phyloP scores from a whole-genome alignment of 2,113 vertebrate genomes.

The Phaethornis superciliosus region DNA sequence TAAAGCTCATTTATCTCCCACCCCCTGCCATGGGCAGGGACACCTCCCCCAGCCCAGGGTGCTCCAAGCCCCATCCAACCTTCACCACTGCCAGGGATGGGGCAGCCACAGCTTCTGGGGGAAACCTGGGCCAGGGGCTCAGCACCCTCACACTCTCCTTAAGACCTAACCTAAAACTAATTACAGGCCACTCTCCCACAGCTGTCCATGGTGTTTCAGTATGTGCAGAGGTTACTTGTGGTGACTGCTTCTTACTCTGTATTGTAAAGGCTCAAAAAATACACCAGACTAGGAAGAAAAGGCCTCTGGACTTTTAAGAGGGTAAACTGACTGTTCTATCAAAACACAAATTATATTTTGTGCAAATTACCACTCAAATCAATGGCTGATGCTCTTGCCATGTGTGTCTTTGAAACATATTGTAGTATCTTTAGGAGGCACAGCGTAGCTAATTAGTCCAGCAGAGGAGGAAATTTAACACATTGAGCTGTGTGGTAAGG shows the following conservation, averaged over 20 bases:
- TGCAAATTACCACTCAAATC: not conserved
- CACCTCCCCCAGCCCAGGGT: no score
- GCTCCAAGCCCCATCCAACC: no score
- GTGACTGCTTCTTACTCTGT: not conserved
- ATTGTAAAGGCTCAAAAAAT: not conserved
- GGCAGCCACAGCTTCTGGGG: no score
- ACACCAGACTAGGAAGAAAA: not conserved
- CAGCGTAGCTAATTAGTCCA: slow-evolving; percentile 41
- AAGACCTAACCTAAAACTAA: not conserved
- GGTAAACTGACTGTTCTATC: not conserved
- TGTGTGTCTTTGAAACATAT: slow-evolving; percentile 34
- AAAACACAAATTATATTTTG: not conserved
- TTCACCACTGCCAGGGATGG: no score
- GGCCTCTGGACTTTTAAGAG: not conserved
- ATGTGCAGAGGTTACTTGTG: accelerated
- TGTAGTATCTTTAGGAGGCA: slow-evolving; percentile 39
- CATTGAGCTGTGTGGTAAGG: slow-evolving; percentile 2
- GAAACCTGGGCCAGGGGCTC: no score
- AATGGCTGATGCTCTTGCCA: not conserved
- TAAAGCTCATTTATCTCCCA: no score
- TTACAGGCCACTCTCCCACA: not conserved
- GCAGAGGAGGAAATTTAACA: slow-evolving; percentile 39
- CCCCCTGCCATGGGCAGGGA: no score
- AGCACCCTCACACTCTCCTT: no score
- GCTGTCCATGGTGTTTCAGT: not conserved